Base-by-base conservation (phyloP, 2,797 vertebrate genomes). In the Pelobates cultripes region DNA sequence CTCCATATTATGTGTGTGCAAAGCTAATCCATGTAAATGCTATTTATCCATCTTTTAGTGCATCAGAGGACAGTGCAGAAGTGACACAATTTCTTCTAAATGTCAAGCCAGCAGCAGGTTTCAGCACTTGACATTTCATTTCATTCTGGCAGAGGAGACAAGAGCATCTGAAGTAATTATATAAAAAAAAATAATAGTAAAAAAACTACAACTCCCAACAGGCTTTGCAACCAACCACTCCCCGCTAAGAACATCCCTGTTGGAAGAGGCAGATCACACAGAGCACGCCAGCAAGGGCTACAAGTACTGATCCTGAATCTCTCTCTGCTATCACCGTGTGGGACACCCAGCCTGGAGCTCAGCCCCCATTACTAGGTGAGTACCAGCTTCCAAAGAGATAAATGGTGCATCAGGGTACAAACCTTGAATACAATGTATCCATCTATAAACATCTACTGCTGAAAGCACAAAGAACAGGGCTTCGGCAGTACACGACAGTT, bases 151-250 rank as follows among this genome's bases (percentile, higher is more conserved):
- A 72, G 55, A 45, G 70, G 66, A 55, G 60, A 79, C 71, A 69
- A 10, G 64, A 69, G 79, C 79, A 47, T 45, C 79, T 53, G 17
- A 40, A 40, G 10, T 28, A 28, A 28, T 28, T 1, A 28, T 28
- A 28, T 28, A 28, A 28, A 28, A 28, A 28, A 28, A 1, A 28
- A 1, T 28, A 1, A 28, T n/a, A n/a, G n/a, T n/a, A 28, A 28
- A 28, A 42, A 80, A 70, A 81, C 79, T 81, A 81, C 79, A 81
- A 81, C 73, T 75, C 73, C 73, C 79, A 81, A 66, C 79, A 81
- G 66, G 79, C 79, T 43, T 60, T 70, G 73, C 79, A 51, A 43
- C 40, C 79, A 70, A 70, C 79, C 79, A 81, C 79, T 75, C 79
- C 79, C 73, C 40, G 73, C 79, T 76, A 42, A 47, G 73, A 75